Evolutionary conservation across 2,113 vertebrate genomes (phyloP).

Genomic region (Grallaria varia): DNA sequence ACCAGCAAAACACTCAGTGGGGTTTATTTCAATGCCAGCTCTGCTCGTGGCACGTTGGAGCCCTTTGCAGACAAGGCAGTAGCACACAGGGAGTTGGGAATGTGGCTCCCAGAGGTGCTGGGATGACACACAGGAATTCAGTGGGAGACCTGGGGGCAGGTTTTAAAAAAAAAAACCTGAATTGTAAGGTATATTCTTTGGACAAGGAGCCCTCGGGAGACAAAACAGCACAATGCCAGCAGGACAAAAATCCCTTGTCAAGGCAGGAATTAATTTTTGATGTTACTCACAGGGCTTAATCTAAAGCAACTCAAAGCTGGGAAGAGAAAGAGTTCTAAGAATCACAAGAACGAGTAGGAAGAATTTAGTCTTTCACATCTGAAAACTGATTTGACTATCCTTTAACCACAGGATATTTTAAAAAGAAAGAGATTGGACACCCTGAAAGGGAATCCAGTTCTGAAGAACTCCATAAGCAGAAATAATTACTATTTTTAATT

Average conservation of each 20-base stretch:
- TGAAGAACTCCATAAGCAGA: neutral
- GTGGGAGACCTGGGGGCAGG: neutral
- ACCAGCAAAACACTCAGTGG: neutral
- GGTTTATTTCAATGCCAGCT: neutral
- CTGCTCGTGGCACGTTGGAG: neutral
- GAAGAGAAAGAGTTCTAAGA: neutral
- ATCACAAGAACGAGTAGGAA: neutral
- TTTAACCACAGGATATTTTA: neutral
- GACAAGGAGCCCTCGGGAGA: neutral
- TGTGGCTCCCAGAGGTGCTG: neutral
- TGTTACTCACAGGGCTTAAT: slow-evolving; percentile 20
- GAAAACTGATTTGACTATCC: slow-evolving; percentile 2
- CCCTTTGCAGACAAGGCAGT: neutral
- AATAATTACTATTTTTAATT: neutral
- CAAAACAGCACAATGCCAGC: neutral
- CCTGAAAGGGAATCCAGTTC: neutral
- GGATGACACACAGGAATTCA: neutral
- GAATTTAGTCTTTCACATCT: neutral
- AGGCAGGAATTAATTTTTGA: slow-evolving; percentile 10
- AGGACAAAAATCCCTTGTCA: neutral
- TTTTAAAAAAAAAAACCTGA: rapidly evolving
- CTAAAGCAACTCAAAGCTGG: neutral
- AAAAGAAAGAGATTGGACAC: neutral
- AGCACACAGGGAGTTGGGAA: neutral
- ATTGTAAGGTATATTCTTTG: neutral